Evolutionary conservation across 2,113 vertebrate species (phyloP).

Genomic region (Bombycilla garrulus): DNA sequence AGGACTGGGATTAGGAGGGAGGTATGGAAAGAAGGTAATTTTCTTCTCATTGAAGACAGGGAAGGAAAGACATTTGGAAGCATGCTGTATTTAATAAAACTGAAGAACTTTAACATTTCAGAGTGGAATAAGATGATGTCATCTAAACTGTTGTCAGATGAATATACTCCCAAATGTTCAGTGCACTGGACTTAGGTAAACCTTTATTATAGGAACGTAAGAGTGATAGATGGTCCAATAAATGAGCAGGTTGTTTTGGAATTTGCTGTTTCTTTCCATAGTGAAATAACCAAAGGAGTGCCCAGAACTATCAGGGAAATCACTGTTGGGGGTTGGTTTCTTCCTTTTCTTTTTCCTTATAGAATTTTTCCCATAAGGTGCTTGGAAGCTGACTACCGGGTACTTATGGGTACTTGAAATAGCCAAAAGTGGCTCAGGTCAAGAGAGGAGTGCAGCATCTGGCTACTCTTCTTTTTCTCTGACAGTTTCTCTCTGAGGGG

Average conservation of each 20-base stretch:
- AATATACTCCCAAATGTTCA: not conserved
- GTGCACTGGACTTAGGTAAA: not conserved
- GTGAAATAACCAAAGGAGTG: not conserved
- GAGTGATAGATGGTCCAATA: not conserved
- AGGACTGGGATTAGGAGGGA: not conserved
- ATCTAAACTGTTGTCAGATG: not conserved
- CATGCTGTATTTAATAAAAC: not conserved
- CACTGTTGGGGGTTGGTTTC: too few species aligned
- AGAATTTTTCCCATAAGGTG: too few species aligned
- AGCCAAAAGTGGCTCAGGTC: too few species aligned
- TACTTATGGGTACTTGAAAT: too few species aligned
- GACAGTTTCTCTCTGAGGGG: too few species aligned
- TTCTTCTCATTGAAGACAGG: accelerated
- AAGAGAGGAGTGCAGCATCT: too few species aligned
- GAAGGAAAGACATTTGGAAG: not conserved
- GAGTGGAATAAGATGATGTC: not conserved
- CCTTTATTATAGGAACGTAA: not conserved
- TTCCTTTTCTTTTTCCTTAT: too few species aligned
- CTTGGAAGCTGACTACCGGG: too few species aligned
- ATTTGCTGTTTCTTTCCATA: not conserved
- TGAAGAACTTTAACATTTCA: not conserved
- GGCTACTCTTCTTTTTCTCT: too few species aligned
- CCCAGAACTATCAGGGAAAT: not conserved
- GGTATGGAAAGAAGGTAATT: not conserved
- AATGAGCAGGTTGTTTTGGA: not conserved